Conservation (phyloP, 2,797 vertebrate genomes). For the Neostethus bicornis region DNA sequence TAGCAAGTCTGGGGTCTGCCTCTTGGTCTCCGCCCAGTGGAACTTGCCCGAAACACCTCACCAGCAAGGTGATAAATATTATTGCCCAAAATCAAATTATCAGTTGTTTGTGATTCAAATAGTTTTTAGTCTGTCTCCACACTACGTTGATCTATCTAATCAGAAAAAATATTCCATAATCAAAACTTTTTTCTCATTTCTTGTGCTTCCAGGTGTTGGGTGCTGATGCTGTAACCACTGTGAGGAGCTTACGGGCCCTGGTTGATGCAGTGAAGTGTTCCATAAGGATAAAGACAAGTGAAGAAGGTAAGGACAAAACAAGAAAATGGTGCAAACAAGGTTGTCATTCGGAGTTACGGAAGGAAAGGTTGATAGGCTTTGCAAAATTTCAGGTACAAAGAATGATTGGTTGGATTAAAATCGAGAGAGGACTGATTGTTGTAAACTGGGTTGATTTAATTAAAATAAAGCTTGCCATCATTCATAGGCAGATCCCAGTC, state of each 20-base stretch:
- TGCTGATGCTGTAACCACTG: conserved; percentile 82
- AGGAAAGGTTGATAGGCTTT: conserved; percentile 5
- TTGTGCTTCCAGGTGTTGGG: conserved; percentile 72
- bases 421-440: conserved; percentile 22
- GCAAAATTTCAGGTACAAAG: not conserved
- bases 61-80: too few relatives aligned
- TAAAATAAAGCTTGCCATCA: conserved; percentile 19
- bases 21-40: too few relatives aligned
- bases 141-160: too few relatives aligned
- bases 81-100: too few relatives aligned
- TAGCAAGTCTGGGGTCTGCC: too few relatives aligned
- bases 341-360: conserved; percentile 15
- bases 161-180: not conserved
- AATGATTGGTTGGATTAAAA: conserved; percentile 5
- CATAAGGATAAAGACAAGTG: conserved; percentile 73
- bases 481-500: conserved; percentile 30
- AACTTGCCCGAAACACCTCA: too few relatives aligned
- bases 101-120: too few relatives aligned
- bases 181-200: conserved; percentile 9
- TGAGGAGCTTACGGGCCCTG: conserved; percentile 74
- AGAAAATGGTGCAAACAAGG: conserved; percentile 22
- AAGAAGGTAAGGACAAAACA: conserved; percentile 73
- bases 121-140: too few relatives aligned
- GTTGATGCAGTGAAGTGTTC: conserved; percentile 85
- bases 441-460: conserved; percentile 34